These are phyloP conservation scores for Brachynemurus nebulosus DNA, from an alignment of 2,888 invertebrate genomes.

Conservation along the genomic window DNA sequence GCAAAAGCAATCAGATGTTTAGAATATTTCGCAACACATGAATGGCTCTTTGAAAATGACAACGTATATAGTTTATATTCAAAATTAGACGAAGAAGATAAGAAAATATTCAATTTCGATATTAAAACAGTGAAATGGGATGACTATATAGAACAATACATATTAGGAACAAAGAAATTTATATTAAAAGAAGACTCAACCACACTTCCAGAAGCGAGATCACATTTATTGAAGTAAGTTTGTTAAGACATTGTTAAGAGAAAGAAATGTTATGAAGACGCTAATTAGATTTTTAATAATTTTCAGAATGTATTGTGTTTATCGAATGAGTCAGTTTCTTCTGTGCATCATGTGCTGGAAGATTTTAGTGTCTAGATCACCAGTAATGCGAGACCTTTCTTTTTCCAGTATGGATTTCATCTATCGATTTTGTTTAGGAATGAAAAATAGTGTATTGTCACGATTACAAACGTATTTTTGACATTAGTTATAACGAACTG, in stretches of 20 bases:
- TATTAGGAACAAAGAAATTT: conserved; percentile 52
- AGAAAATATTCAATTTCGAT: conserved; percentile 36
- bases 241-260: background rate
- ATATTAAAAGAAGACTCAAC: conserved; percentile 52
- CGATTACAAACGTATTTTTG: background rate
- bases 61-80: conserved; percentile 37
- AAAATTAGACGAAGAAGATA: conserved; percentile 33
- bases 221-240: conserved; percentile 38
- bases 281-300: background rate
- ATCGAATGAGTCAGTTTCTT: conserved; percentile 26
- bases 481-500: too few species aligned
- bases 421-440: background rate
- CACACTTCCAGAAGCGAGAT: conserved; percentile 38
- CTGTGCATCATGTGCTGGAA: conserved; percentile 24
- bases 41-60: conserved; percentile 47
- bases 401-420: background rate
- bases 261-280: background rate
- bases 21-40: conserved; percentile 51
- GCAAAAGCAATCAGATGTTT: conserved; percentile 44
- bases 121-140: conserved; percentile 43
- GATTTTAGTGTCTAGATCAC: conserved; percentile 9
- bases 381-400: background rate
- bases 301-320: conserved; percentile 26
- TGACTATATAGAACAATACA: conserved; percentile 44
- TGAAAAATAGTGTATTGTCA: background rate